Percentiles rank a stretch among this genome's conserved stretches.
Conservation (phyloP, 2,113 vertebrate genomes). For the Crotalus helleri region DNA sequence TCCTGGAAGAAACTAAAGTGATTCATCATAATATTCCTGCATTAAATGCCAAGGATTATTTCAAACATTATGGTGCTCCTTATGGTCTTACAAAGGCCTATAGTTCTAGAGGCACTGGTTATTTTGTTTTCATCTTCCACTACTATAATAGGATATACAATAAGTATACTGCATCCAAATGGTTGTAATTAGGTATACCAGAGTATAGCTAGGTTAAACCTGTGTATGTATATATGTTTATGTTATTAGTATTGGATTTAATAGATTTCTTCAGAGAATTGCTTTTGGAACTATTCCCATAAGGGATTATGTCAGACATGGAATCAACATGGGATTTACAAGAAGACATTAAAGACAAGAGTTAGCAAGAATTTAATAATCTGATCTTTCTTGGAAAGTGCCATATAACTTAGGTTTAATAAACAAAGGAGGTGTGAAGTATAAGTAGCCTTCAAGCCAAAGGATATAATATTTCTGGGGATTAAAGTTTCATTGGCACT, state of each 20-base stretch:
- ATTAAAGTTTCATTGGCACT: not conserved
- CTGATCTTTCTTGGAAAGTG: not conserved
- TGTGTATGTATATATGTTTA: not conserved
- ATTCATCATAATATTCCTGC: not conserved
- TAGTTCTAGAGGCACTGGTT: not conserved
- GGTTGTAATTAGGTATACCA: not conserved
- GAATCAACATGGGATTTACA: not conserved
- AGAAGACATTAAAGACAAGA: not conserved
- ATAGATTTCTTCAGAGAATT: not conserved
- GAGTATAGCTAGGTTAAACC: not conserved
- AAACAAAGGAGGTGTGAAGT: not conserved
- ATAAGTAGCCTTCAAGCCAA: not conserved
- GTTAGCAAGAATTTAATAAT: not conserved
- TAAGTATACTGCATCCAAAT: not conserved
- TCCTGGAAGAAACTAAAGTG: not conserved
- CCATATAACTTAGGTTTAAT: not conserved
- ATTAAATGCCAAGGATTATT: not conserved
- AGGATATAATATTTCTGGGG: not conserved
- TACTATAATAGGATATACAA: not conserved
- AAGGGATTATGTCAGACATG: not conserved
- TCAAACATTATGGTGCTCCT: not conserved
- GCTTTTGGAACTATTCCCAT: constrained; percentile 2
- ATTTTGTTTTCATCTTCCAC: not conserved
- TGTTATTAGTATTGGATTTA: not conserved
- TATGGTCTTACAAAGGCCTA: not conserved